Percentiles rank a stretch among this genome's conserved stretches.
phyloP scores from a whole-genome alignment of 2,797 vertebrate genomes.

The Pogoniulus pusillus region DNA sequence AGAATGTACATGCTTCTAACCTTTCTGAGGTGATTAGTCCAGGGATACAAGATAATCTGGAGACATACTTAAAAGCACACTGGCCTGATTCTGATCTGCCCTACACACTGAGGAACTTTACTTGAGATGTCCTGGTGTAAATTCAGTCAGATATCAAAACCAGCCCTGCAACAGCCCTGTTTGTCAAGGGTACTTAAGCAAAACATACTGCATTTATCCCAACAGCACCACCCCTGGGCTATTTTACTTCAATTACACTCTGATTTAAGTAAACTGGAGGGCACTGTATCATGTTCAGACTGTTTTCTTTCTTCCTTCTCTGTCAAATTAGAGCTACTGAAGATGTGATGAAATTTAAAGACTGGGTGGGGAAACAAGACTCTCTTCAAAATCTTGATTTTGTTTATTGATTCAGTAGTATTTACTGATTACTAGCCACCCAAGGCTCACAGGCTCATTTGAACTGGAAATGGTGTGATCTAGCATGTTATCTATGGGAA shows the following conservation, averaged over 20 bases:
- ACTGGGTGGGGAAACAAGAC: not conserved
- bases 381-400: not conserved
- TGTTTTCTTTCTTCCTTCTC: not conserved
- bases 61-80: not conserved
- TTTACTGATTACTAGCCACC: not conserved
- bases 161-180: not conserved
- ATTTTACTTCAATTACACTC: not conserved
- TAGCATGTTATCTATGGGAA: not conserved
- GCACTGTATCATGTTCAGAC: not conserved
- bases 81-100: not conserved
- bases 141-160: not conserved
- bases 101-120: not conserved
- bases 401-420: constrained; percentile 2
- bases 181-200: not conserved
- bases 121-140: not conserved
- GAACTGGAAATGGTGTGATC: not conserved
- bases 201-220: not conserved
- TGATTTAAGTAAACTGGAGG: not conserved
- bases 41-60: not conserved
- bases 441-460: not conserved
- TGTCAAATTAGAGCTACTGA: not conserved
- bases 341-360: not conserved
- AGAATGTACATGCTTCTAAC: not conserved
- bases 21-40: not conserved
- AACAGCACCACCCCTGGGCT: not conserved